Base-by-base conservation (phyloP, 2,888 invertebrate genomes). In the Oasisia sp. region DNA sequence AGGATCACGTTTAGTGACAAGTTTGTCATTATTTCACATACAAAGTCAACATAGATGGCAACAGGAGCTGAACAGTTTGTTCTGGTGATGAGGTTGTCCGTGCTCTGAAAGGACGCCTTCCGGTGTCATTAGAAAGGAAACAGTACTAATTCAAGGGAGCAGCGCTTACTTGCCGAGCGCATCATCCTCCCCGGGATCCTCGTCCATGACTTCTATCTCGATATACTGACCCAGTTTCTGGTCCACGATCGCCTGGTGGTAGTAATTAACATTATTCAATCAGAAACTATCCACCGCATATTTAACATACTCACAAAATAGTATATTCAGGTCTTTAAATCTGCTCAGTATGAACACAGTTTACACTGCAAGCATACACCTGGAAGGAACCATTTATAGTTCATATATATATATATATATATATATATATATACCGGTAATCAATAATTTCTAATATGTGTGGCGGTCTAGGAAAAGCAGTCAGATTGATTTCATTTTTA, bases 141-240 rank as follows among this genome's bases (percentile, higher is more conserved):
- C 56, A 56, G 38, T 38, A 38, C 12, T 27, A 4, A 19, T 27
- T 74, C 27, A 89, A 38, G 5, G n/a, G 14, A 89, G 58, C 11
- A n/a, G 45, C 89, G 91, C 91, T 93, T 58, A 94, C 94, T 90
- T 93, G 92, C 94, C 94, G 12, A 94, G 94, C n/a, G 94, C 94
- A 97, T 99, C 99, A 97, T 99, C 99, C 96, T 98, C 97, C 95
- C 98, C 98, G 96, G 98, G 98, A 97, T 99, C 99, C 97, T 98
- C 98, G 97, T 99, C 99, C 97, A 97, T 98, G 95, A 99, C 97
- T 96, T 98, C 97, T 95, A 98, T 96, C 95, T 97, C 97, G 96
- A 96, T 93, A 89, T 95, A 94, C 94, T 96, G 96, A 4, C 96
- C 96, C 91, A 96, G 95, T 92, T 95, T 95, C 93, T 96, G 95